Conservation (phyloP, 2,113 vertebrate genomes). For the Okapia johnstoni region DNA sequence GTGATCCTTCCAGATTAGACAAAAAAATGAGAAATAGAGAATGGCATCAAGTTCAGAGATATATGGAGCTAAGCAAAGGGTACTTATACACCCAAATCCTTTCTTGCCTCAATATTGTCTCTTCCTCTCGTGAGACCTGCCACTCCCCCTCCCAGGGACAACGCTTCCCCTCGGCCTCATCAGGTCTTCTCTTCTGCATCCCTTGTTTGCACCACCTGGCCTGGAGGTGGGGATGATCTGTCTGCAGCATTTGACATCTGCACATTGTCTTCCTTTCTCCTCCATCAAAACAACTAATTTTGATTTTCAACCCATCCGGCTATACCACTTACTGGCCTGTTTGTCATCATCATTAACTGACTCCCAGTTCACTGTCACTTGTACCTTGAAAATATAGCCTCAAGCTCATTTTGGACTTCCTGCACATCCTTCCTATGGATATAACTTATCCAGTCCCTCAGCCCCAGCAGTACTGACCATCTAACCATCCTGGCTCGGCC, state of each 20-base stretch:
- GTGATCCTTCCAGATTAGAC: not conserved
- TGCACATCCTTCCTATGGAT: not conserved
- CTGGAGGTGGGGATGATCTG: too few species aligned
- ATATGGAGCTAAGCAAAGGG: not conserved
- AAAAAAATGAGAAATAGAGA: not conserved
- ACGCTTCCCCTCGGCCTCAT: rapidly evolving
- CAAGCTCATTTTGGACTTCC: not conserved
- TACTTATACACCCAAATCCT: not conserved
- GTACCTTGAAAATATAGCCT: not conserved
- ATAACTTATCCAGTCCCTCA: not conserved
- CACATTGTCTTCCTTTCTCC: not conserved
- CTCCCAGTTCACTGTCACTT: not conserved
- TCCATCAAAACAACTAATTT: not conserved
- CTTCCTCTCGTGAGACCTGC: not conserved
- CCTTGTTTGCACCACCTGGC: rapidly evolving
- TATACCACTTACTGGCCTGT: too few species aligned
- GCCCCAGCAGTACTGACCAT: not conserved
- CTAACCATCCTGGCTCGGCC: not conserved
- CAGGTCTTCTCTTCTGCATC: not conserved
- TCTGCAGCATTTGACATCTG: not conserved
- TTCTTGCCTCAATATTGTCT: not conserved
- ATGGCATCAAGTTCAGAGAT: not conserved
- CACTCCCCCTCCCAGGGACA: not conserved
- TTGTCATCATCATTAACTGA: not conserved
- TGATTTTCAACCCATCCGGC: not conserved